Conservation (phyloP, 2,888 invertebrate genomes). For the Drosophila nr. perissopoda region DNA sequence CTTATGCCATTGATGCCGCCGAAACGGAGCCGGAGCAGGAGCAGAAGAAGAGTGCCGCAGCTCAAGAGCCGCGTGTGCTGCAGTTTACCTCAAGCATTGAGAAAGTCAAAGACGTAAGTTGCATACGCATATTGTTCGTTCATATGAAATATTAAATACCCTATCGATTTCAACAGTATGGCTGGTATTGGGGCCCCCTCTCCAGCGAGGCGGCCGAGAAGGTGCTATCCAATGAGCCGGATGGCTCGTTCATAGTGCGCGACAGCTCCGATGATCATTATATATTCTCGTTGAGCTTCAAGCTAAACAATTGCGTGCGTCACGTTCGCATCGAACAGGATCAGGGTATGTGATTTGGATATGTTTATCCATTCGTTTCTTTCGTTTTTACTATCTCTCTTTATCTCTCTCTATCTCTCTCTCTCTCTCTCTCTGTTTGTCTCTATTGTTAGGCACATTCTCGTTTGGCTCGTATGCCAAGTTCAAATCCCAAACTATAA, state of each 20-base stretch:
- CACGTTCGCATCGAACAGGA: slow-evolving; percentile 98
- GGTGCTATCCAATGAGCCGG: slow-evolving; percentile 95
- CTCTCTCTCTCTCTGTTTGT: background rate
- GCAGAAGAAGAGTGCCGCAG: slow-evolving; percentile 74
- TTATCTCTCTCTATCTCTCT: slow-evolving; percentile 1
- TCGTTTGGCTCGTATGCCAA: slow-evolving; percentile 97
- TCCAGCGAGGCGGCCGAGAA: slow-evolving; percentile 96
- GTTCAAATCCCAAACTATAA: slow-evolving; percentile 97
- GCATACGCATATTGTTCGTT: background rate
- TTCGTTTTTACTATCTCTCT: background rate
- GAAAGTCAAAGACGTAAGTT: slow-evolving; percentile 96
- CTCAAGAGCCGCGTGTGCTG: slow-evolving; percentile 85
- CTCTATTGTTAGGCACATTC: slow-evolving; percentile 91
- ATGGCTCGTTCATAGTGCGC: slow-evolving; percentile 96
- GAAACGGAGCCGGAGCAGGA: slow-evolving; percentile 63
- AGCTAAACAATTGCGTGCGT: slow-evolving; percentile 94
- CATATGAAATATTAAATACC: background rate
- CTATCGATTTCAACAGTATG: slow-evolving; percentile 88
- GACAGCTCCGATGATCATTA: slow-evolving; percentile 98
- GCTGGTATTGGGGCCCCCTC: slow-evolving; percentile 98
- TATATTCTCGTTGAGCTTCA: slow-evolving; percentile 96
- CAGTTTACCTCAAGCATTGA: slow-evolving; percentile 97
- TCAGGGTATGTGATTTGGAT: slow-evolving; percentile 89
- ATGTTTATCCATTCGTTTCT: background rate
- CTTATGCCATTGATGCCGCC: slow-evolving; percentile 67